Percentiles rank a stretch among this genome's conserved stretches.
Conservation (phyloP, 1,140 invertebrate species). For the Gonatopus flavifemur region DNA sequence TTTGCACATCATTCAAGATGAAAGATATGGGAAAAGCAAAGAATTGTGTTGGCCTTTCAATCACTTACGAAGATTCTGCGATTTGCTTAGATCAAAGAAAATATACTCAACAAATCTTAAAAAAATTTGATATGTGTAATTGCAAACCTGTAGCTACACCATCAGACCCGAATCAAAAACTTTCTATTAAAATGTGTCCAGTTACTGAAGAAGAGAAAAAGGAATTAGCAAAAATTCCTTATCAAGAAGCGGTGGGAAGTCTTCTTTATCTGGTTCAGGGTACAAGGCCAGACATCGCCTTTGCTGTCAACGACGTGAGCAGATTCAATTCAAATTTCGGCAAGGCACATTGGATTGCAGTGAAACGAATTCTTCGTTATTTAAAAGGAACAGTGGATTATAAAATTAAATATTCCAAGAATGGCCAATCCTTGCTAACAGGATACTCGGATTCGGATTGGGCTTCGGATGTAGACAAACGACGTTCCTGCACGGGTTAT, state of each 20-base stretch:
- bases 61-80: neutral
- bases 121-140: conserved; percentile 14
- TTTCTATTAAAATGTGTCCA: neutral
- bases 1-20: conserved; percentile 8
- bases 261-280: conserved; percentile 44
- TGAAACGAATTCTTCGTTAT: conserved; percentile 48
- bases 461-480: no score
- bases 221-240: conserved; percentile 26
- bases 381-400: conserved; percentile 45
- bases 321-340: conserved; percentile 35
- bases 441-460: no score
- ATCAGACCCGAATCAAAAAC: conserved; percentile 5
- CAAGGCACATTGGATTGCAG: conserved; percentile 34
- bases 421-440: no score
- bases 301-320: conserved; percentile 33
- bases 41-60: conserved; percentile 8
- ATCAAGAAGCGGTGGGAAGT: conserved; percentile 40
- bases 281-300: conserved; percentile 50
- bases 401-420: no score
- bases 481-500: no score
- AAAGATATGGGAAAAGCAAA: conserved; percentile 3
- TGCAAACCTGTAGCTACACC: conserved; percentile 3
- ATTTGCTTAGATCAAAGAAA: conserved; percentile 6
- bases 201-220: conserved; percentile 15
- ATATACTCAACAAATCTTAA: conserved; percentile 1